Conservation (phyloP, 2,888 invertebrate genomes). For the Rhyacophila evoluta region DNA sequence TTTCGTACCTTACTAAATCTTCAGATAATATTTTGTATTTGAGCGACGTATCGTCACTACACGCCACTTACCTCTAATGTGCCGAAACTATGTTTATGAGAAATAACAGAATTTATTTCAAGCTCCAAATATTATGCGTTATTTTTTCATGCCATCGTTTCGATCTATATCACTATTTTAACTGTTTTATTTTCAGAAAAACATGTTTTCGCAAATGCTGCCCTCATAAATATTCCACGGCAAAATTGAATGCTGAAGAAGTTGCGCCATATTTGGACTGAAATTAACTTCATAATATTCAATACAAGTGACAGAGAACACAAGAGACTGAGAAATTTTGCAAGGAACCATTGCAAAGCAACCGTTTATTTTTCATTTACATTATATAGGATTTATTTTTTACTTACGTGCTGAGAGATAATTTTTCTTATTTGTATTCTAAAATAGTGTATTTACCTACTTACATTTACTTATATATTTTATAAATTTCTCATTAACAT, state of each 20-base stretch:
- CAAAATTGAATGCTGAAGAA: neutral
- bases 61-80: too few relatives aligned
- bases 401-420: neutral
- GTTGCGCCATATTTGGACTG: neutral
- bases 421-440: neutral
- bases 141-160: too few relatives aligned
- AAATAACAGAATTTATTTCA: too few relatives aligned
- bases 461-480: constrained; percentile 23
- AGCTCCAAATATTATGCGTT: too few relatives aligned
- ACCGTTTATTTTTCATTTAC: neutral
- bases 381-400: neutral
- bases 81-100: too few relatives aligned
- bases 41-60: too few relatives aligned
- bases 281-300: neutral
- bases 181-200: neutral
- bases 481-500: neutral
- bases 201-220: neutral
- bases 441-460: constrained; percentile 26
- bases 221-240: neutral
- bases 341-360: neutral
- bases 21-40: too few relatives aligned
- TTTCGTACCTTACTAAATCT: too few relatives aligned
- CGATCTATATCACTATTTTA: neutral
- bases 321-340: constrained; percentile 19
- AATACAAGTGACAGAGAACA: constrained; percentile 2